These are phyloP conservation scores for Cordilura impudica DNA, from an alignment of 2,888 invertebrate species.

Conservation along the genomic window DNA sequence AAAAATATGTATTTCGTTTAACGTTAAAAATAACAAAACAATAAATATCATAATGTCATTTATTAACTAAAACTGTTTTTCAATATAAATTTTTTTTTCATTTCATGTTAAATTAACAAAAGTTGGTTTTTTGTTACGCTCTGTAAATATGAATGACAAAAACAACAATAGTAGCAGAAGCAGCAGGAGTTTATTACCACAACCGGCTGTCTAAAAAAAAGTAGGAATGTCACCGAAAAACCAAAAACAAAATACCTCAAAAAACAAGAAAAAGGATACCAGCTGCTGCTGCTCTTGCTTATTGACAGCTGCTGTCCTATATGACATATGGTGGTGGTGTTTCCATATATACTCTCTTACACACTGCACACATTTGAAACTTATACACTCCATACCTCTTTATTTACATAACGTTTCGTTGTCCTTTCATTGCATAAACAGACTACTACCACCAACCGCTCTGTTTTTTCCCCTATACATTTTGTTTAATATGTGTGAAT, in stretches of 20 bases:
- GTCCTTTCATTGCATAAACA: slow-evolving; percentile 5
- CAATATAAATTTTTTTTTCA: neutral
- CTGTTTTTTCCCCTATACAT: slow-evolving; percentile 9
- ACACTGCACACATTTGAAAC: neutral
- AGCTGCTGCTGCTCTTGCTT: slow-evolving; percentile 59
- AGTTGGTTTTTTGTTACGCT: neutral
- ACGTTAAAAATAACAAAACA: slow-evolving; percentile 23
- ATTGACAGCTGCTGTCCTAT: slow-evolving; percentile 61
- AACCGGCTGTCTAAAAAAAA: slow-evolving; percentile 26
- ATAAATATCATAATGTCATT: slow-evolving; percentile 22
- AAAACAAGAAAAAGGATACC: slow-evolving; percentile 50
- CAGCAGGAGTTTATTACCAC: slow-evolving; percentile 29
- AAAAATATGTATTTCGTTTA: neutral
- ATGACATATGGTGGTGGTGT: slow-evolving; percentile 58
- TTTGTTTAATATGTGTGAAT: slow-evolving; percentile 34
- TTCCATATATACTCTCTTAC: too few species aligned
- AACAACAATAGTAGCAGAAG: slow-evolving; percentile 10
- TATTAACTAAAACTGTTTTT: slow-evolving; percentile 16
- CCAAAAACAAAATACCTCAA: neutral
- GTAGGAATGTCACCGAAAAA: slow-evolving; percentile 54
- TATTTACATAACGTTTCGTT: slow-evolving; percentile 5
- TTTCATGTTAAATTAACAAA: neutral
- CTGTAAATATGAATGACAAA: neutral
- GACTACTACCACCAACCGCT: neutral
- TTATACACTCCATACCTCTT: neutral